Conservation (phyloP, 1,140 invertebrate genomes). For the Cotesia vestalis region DNA sequence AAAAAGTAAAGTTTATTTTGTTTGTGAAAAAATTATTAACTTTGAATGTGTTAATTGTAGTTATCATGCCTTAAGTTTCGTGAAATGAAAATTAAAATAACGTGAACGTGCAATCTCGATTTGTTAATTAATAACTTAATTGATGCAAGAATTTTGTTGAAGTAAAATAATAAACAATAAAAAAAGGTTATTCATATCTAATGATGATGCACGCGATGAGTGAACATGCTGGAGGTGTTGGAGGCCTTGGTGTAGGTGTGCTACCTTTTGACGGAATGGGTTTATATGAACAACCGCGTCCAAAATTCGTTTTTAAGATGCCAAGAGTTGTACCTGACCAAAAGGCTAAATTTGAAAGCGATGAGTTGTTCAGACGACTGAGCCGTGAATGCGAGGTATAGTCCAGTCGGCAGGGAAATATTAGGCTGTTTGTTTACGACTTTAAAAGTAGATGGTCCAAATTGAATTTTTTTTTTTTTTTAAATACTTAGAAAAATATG, state of each 20-base stretch:
- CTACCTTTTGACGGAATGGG: constrained; percentile 86
- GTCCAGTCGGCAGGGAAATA: too few relatives aligned
- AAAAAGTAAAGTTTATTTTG: too few relatives aligned
- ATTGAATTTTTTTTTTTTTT: too few relatives aligned
- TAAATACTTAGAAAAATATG: too few relatives aligned
- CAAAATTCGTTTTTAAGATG: constrained; percentile 92
- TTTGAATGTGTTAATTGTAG: too few relatives aligned
- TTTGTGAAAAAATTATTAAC: too few relatives aligned
- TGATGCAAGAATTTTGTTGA: background rate
- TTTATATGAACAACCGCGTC: constrained; percentile 88
- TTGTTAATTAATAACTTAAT: background rate
- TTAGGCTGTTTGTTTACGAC: too few relatives aligned
- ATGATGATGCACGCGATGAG: constrained; percentile 72
- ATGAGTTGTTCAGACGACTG: constrained; percentile 93
- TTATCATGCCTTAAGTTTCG: too few relatives aligned
- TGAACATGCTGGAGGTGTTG: constrained; percentile 75
- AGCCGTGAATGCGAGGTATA: constrained; percentile 94
- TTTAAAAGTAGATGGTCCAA: too few relatives aligned
- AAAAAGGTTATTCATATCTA: background rate
- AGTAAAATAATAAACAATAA: background rate
- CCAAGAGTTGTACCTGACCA: constrained; percentile 95
- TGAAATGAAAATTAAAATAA: too few relatives aligned
- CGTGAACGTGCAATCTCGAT: too few relatives aligned
- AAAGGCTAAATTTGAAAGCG: constrained; percentile 94
- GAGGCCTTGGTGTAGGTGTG: constrained; percentile 81